Conservation (phyloP, 2,113 vertebrate species). For the Scomber scombrus region DNA sequence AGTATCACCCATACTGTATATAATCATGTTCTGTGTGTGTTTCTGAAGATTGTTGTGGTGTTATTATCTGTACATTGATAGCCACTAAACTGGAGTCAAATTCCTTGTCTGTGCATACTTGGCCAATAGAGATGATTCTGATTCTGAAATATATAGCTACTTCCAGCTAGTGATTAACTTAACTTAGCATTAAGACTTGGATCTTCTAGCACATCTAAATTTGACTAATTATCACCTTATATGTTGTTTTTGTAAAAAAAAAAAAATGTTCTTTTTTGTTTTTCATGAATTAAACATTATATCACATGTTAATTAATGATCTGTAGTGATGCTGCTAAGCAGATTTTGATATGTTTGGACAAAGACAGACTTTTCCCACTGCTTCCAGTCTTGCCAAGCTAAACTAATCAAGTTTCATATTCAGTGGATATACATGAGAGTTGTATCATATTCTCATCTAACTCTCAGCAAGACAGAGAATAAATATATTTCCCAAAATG, state of each 20-base stretch:
- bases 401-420: neutral
- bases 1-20: too few relatives aligned
- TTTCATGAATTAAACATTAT: too few relatives aligned
- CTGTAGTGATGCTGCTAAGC: neutral
- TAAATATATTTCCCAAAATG: neutral
- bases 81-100: too few relatives aligned
- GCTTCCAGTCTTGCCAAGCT: neutral
- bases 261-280: too few relatives aligned
- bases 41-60: too few relatives aligned
- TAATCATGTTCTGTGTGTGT: too few relatives aligned
- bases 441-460: neutral
- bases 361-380: neutral
- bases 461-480: neutral
- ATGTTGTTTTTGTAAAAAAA: neutral
- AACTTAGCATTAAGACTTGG: neutral
- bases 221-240: too few relatives aligned
- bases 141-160: too few relatives aligned
- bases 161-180: neutral
- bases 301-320: neutral
- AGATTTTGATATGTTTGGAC: neutral
- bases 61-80: too few relatives aligned
- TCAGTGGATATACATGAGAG: neutral
- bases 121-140: too few relatives aligned
- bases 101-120: too few relatives aligned
- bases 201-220: too few relatives aligned